Evolutionary conservation across 2,113 vertebrate species (phyloP).

Genomic region (Poeciliopsis retropinna): DNA sequence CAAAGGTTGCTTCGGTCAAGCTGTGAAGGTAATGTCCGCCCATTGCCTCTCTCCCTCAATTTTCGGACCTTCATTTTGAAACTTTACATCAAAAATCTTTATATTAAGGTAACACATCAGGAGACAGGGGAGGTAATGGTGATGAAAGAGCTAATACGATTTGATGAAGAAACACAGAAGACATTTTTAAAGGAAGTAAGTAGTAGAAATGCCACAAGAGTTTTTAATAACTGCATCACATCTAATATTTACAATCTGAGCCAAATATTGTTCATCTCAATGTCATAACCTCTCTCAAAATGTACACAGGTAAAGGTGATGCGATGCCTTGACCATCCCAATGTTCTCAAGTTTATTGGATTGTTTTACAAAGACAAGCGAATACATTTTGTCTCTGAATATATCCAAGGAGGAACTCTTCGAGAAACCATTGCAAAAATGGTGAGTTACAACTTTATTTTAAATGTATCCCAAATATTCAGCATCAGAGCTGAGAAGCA

Average conservation of each 20-base stretch:
- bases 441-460: slow-evolving; percentile 70
- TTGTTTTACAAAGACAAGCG: slow-evolving; percentile 97
- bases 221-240: background rate
- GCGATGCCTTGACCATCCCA: slow-evolving; percentile 96
- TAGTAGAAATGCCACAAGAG: background rate
- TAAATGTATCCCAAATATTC: background rate
- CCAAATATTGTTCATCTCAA: background rate
- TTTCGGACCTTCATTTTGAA: background rate
- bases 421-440: slow-evolving; percentile 90
- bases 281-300: background rate
- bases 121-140: slow-evolving; percentile 98
- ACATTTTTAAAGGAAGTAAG: slow-evolving; percentile 94
- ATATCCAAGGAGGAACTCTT: slow-evolving; percentile 93
- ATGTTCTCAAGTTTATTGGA: slow-evolving; percentile 95
- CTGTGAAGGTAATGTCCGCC: slow-evolving; percentile 87
- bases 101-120: slow-evolving; percentile 91
- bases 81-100: background rate
- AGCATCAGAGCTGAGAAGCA: background rate
- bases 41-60: too few species aligned
- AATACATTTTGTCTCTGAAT: slow-evolving; percentile 95
- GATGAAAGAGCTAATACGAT: slow-evolving; percentile 96
- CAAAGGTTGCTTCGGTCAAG: slow-evolving; percentile 95
- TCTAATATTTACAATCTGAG: background rate
- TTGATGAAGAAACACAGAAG: slow-evolving; percentile 94
- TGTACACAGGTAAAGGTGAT: slow-evolving; percentile 93